Percentiles rank a stretch among this genome's conserved stretches.
Conservation (phyloP, 1,140 invertebrate species). For the Sycophila sp. region DNA sequence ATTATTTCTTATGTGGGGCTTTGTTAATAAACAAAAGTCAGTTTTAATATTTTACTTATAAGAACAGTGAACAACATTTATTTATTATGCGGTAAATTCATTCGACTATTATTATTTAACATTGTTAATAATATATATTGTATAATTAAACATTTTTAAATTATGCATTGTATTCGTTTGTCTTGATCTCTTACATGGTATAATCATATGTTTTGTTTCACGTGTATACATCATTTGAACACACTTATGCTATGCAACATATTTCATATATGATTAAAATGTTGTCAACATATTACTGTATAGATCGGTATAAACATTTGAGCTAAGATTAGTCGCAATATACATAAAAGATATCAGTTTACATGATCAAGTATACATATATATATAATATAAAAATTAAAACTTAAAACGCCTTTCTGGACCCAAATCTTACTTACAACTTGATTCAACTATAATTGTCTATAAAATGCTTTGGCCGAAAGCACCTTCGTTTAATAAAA, state of each 20-base stretch:
- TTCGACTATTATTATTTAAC: conserved; percentile 17
- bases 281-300: conserved; percentile 6
- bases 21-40: no score
- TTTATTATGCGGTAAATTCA: conserved; percentile 24
- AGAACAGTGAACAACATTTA: conserved; percentile 28
- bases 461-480: conserved; percentile 21
- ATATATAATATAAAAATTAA: conserved; percentile 30
- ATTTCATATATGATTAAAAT: conserved; percentile 15
- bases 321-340: conserved; percentile 8
- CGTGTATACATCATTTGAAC: conserved; percentile 7
- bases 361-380: conserved; percentile 19
- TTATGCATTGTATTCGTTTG: background rate
- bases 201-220: background rate
- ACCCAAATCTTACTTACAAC: conserved; percentile 18
- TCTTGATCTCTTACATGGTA: background rate
- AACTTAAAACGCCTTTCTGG: conserved; percentile 29
- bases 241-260: conserved; percentile 16
- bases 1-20: no score
- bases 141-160: background rate
- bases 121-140: conserved; percentile 1
- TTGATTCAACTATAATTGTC: conserved; percentile 7
- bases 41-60: no score
- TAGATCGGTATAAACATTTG: conserved; percentile 21
- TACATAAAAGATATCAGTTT: conserved; percentile 20
- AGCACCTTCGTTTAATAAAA: conserved; percentile 31